Evolutionary conservation across 2,888 invertebrate species (phyloP).

Genomic region (Andrena minutula): DNA sequence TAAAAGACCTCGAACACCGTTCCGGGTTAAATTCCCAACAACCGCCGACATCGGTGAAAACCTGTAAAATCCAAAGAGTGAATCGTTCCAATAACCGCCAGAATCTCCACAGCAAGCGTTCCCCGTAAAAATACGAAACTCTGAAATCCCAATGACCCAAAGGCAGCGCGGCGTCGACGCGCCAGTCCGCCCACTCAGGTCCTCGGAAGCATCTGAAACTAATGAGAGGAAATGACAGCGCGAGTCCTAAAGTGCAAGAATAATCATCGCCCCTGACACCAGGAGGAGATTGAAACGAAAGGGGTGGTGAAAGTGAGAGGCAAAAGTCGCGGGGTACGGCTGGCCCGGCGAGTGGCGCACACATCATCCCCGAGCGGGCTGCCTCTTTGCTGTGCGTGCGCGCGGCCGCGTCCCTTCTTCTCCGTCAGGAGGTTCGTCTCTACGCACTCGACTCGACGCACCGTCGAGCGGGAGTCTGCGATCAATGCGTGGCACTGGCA

Average conservation of each 20-base stretch:
- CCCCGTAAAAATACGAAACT: too few relatives aligned
- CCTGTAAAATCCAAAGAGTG: background rate
- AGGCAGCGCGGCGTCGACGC: too few relatives aligned
- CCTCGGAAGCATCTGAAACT: background rate
- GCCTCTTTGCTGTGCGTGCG: slow-evolving; percentile 44
- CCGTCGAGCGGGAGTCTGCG: slow-evolving; percentile 83
- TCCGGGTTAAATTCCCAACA: too few relatives aligned
- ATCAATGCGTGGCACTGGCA: slow-evolving; percentile 84
- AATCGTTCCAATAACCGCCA: background rate
- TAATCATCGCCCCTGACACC: background rate
- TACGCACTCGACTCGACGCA: slow-evolving; percentile 81
- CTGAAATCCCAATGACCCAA: too few relatives aligned
- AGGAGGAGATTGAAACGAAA: background rate
- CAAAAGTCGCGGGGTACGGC: slow-evolving; percentile 38
- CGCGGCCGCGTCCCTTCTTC: slow-evolving; percentile 58
- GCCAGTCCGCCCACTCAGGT: background rate
- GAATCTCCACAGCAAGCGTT: too few relatives aligned
- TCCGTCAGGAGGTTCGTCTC: slow-evolving; percentile 70
- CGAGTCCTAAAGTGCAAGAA: slow-evolving; percentile 1
- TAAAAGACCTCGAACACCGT: too few relatives aligned
- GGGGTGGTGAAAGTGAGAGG: slow-evolving; percentile 11
- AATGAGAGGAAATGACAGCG: background rate
- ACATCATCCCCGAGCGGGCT: slow-evolving; percentile 60
- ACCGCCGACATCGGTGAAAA: background rate
- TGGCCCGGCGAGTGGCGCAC: slow-evolving; percentile 42